phyloP scores from a whole-genome alignment of 2,797 vertebrate genomes.

The Centroberyx gerrardi region DNA sequence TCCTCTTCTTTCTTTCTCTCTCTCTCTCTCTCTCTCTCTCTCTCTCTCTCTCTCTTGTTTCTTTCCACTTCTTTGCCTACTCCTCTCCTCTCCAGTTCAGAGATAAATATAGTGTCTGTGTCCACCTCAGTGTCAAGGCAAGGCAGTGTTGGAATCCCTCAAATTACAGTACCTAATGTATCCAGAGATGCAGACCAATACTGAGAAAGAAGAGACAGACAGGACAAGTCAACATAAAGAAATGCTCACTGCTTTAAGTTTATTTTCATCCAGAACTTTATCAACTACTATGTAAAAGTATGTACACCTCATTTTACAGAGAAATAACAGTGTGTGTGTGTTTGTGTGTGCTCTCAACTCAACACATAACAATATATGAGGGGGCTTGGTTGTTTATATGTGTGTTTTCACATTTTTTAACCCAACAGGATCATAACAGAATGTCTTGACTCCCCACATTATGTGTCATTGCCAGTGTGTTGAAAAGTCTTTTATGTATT shows the following conservation, averaged over 20 bases:
- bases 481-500: too few species aligned
- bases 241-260: slow-evolving; percentile 35
- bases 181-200: neutral
- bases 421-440: too few species aligned
- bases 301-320: slow-evolving; percentile 48
- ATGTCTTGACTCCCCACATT: too few species aligned
- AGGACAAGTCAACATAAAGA: slow-evolving; percentile 12
- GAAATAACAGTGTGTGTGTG: slow-evolving; percentile 3
- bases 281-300: slow-evolving; percentile 51
- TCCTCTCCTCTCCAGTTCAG: too few species aligned
- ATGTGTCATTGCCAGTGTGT: too few species aligned
- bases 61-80: neutral
- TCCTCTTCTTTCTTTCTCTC: neutral
- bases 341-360: slow-evolving; percentile 1
- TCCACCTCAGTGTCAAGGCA: too few species aligned
- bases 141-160: neutral
- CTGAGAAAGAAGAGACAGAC: neutral
- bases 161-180: neutral
- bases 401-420: slow-evolving; percentile 2
- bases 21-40: neutral
- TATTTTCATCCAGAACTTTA: slow-evolving; percentile 33
- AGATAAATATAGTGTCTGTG: too few species aligned
- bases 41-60: neutral
- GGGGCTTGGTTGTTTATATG: neutral
- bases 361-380: neutral